phyloP scores from a whole-genome alignment of 2,113 vertebrate species.

The Nibea albiflora region DNA sequence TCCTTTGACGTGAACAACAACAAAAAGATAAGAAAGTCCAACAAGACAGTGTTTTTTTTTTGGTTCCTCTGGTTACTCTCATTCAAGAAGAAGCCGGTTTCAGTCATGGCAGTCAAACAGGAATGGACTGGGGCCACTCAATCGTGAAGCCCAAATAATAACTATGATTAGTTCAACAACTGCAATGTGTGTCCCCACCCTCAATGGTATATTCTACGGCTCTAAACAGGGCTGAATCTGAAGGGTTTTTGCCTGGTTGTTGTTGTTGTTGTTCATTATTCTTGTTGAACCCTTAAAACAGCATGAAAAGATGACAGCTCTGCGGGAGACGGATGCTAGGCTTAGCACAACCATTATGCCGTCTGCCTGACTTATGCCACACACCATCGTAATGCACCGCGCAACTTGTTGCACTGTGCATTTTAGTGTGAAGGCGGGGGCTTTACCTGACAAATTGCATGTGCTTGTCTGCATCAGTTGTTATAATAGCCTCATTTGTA shows the following conservation, averaged over 20 bases:
- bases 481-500: conserved; percentile 29
- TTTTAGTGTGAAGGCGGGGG: conserved; percentile 9
- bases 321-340: neutral
- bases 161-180: neutral
- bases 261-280: neutral
- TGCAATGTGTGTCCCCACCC: too few relatives aligned
- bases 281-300: neutral
- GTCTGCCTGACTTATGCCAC: conserved; percentile 10
- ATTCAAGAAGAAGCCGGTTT: neutral
- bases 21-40: neutral
- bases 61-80: too few relatives aligned
- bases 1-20: too few relatives aligned
- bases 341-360: too few relatives aligned
- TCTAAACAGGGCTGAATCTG: too few relatives aligned
- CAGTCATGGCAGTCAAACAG: too few relatives aligned
- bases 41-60: too few relatives aligned
- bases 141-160: too few relatives aligned
- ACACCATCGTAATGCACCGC: neutral
- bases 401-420: neutral
- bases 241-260: too few relatives aligned
- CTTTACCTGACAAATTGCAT: conserved; percentile 22
- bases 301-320: neutral
- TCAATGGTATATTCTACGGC: too few relatives aligned
- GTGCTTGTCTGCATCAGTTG: conserved; percentile 1
- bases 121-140: too few relatives aligned